Percentiles rank a stretch among this genome's conserved stretches.
Conservation (phyloP, 1,140 invertebrate genomes). For the Cylas formicarius region DNA sequence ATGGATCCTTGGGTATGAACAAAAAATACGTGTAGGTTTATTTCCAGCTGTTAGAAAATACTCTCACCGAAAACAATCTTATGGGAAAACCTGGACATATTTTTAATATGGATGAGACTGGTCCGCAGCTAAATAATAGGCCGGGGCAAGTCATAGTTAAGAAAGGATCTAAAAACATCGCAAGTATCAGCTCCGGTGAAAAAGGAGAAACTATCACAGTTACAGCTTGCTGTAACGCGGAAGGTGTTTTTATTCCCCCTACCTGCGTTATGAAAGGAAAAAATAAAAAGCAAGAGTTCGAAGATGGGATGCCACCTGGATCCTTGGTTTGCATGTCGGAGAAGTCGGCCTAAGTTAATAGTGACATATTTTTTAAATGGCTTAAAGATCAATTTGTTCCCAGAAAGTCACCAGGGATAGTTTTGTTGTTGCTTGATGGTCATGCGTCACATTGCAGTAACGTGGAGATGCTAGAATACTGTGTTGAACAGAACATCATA, state of each 20-base stretch:
- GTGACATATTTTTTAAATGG: no score
- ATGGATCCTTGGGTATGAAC: no score
- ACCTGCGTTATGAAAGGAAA: conserved; percentile 34
- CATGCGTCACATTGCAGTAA: no score
- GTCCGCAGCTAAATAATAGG: conserved; percentile 40
- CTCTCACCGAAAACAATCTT: no score
- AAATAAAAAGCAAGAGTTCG: conserved; percentile 36
- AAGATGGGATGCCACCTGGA: conserved; percentile 33
- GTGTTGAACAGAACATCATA: no score
- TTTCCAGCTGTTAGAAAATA: no score
- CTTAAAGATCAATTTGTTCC: no score
- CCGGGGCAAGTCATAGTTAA: conserved; percentile 36
- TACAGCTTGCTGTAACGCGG: conserved; percentile 23
- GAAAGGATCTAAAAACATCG: conserved; percentile 37
- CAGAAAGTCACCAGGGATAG: no score
- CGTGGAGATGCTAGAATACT: no score
- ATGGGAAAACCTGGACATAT: no score
- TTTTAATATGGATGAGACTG: conserved; percentile 42
- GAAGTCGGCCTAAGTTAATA: conserved; percentile 40
- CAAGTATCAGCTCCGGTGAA: conserved; percentile 19
- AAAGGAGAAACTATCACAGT: conserved; percentile 29
- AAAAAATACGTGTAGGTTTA: no score
- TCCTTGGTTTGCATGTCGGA: conserved; percentile 34
- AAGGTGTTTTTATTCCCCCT: conserved; percentile 25
- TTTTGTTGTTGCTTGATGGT: no score